Evolutionary conservation across 2,113 vertebrate species (phyloP).

Genomic region (Oreotrochilus melanogaster): DNA sequence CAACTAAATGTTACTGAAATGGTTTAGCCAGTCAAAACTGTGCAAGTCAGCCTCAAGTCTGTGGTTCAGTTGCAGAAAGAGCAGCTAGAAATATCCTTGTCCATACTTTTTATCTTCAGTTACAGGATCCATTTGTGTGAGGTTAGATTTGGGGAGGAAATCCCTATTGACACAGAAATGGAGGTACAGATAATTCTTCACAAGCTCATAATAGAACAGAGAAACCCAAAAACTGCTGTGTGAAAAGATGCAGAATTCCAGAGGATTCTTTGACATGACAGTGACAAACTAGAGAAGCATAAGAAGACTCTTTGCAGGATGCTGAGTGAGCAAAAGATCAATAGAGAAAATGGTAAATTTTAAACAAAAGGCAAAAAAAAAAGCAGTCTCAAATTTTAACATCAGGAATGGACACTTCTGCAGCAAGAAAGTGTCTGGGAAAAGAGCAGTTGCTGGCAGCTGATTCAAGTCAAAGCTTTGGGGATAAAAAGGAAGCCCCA

Average conservation of each 20-base stretch:
- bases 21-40: background rate
- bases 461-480: background rate
- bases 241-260: background rate
- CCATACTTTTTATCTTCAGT: background rate
- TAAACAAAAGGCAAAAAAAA: background rate
- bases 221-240: background rate
- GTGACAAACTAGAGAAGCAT: background rate
- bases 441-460: background rate
- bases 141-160: background rate
- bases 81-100: background rate
- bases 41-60: background rate
- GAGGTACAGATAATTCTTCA: background rate
- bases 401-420: background rate
- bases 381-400: background rate
- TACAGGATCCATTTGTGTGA: background rate
- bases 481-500: background rate
- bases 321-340: background rate
- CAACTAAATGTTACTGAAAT: background rate
- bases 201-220: background rate
- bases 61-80: background rate
- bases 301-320: background rate
- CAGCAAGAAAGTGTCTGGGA: background rate
- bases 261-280: background rate
- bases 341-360: background rate
- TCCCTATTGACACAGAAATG: background rate